A percentile compares a stretch with the other conserved stretches of the same genome.
These are phyloP conservation scores for Gopherus flavomarginatus DNA, from an alignment of 2,113 vertebrate species.

Conservation along the genomic window DNA sequence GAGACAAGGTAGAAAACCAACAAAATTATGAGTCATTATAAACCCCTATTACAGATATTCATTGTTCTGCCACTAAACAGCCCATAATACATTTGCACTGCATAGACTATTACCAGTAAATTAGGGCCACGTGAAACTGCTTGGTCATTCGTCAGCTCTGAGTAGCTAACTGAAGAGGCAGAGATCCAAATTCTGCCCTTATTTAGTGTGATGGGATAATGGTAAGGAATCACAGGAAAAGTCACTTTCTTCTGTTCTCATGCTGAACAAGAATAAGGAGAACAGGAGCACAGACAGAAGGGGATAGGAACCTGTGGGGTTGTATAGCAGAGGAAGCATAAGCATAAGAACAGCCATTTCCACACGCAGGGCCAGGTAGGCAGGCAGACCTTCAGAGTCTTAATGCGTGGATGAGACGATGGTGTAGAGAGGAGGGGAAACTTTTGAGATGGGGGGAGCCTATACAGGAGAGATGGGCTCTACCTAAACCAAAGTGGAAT, in stretches of 20 bases:
- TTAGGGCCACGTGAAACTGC: background rate
- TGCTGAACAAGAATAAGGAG: background rate
- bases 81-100: background rate
- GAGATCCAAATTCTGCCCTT: background rate
- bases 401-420: no score
- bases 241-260: background rate
- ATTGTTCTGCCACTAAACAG: conserved; percentile 19
- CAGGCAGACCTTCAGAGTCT: no score
- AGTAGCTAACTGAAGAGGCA: background rate
- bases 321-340: background rate
- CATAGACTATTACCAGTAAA: background rate
- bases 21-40: conserved; percentile 32
- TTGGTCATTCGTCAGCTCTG: background rate
- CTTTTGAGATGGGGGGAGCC: no score
- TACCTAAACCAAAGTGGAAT: no score
- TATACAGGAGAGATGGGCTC: no score
- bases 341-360: no score
- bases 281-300: background rate
- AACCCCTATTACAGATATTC: conserved; percentile 17
- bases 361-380: no score
- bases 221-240: background rate
- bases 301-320: background rate
- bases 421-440: no score
- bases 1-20: conserved; percentile 15
- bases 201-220: background rate